phyloP scores from a whole-genome alignment of 2,113 vertebrate genomes.

The Megaptera novaeangliae region DNA sequence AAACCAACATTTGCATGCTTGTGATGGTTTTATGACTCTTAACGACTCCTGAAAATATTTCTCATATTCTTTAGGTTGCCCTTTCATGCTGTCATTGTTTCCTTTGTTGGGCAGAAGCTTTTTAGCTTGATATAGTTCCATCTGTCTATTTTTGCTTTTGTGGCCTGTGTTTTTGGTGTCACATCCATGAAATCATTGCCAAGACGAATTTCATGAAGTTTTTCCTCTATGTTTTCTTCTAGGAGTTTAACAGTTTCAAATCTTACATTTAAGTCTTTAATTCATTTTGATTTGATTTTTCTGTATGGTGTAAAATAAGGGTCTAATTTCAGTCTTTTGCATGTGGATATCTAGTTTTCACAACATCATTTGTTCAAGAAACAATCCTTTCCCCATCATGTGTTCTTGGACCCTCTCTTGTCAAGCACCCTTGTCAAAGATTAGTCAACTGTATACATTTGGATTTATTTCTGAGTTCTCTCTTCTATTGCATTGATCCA shows the following conservation, averaged over 20 bases:
- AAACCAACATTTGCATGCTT: background rate
- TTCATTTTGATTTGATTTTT: background rate
- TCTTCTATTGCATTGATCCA: background rate
- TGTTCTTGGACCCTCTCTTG: background rate
- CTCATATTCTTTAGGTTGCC: background rate
- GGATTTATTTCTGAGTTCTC: background rate
- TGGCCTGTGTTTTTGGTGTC: background rate
- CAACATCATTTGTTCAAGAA: background rate
- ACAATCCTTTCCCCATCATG: background rate
- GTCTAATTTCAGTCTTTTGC: background rate
- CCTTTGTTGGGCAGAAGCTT: background rate
- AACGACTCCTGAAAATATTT: background rate
- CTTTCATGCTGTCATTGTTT: background rate
- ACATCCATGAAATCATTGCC: background rate
- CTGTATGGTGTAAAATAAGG: background rate
- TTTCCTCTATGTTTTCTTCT: background rate
- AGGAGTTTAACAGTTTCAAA: background rate
- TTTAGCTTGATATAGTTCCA: background rate
- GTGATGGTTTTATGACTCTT: slow-evolving; percentile 22
- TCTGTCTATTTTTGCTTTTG: background rate
- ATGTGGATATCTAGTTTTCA: background rate
- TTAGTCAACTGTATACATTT: background rate
- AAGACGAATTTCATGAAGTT: background rate
- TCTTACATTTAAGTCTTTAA: background rate
- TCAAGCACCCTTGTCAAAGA: background rate